These are phyloP conservation scores for Amphipyra tragopoginis DNA, from an alignment of 2,888 invertebrate genomes.

Conservation along the genomic window DNA sequence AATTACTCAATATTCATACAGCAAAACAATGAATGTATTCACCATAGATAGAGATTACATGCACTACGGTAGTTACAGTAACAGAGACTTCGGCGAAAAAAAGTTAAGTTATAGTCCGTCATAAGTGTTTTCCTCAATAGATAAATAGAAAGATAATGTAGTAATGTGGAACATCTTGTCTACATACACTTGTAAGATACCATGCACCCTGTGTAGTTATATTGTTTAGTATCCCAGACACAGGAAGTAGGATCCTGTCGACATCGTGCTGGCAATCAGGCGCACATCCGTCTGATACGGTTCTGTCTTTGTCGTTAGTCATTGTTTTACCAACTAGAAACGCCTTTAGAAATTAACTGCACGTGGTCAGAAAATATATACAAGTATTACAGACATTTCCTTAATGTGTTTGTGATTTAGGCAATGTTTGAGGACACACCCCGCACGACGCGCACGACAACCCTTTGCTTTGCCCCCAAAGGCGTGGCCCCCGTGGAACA, in stretches of 20 bases:
- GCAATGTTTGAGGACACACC: slow-evolving; percentile 74
- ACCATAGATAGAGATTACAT: no score
- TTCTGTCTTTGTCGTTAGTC: slow-evolving; percentile 44
- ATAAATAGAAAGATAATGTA: slow-evolving; percentile 34
- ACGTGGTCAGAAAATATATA: slow-evolving; percentile 33
- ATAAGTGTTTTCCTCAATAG: slow-evolving; percentile 23
- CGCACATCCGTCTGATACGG: slow-evolving; percentile 73
- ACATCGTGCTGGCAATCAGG: slow-evolving; percentile 75
- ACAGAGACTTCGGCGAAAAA: slow-evolving; percentile 1
- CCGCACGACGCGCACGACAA: slow-evolving; percentile 74
- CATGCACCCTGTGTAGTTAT: slow-evolving; percentile 34
- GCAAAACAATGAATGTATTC: neutral
- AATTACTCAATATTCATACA: neutral
- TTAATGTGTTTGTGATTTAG: slow-evolving; percentile 70
- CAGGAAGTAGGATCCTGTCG: slow-evolving; percentile 74
- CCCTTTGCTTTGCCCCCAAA: slow-evolving; percentile 82
- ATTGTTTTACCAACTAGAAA: slow-evolving; percentile 50
- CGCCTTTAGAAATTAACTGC: slow-evolving; percentile 47
- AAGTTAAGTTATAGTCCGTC: slow-evolving; percentile 9
- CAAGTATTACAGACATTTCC: slow-evolving; percentile 52
- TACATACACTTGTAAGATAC: slow-evolving; percentile 10
- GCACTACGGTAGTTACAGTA: neutral
- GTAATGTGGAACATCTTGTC: slow-evolving; percentile 29
- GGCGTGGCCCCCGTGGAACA: slow-evolving; percentile 84
- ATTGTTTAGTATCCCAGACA: slow-evolving; percentile 67